A percentile compares a stretch with the other conserved stretches of the same genome.
Conservation (phyloP, 2,797 vertebrate genomes). For the Etheostoma nigrum region DNA sequence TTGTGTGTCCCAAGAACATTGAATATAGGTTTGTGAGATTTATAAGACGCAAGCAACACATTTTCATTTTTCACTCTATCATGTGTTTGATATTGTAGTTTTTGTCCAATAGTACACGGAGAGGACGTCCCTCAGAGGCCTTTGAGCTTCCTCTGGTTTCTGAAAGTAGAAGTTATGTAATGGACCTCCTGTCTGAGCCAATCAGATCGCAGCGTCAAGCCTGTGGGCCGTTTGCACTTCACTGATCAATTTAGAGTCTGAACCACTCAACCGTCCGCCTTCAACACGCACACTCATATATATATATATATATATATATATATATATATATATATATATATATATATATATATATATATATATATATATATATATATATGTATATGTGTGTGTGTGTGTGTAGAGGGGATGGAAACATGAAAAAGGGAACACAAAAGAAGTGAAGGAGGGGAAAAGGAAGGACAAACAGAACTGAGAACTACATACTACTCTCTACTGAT, state of each 20-base stretch:
- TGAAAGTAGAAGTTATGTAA: constrained; percentile 60
- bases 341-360: no score
- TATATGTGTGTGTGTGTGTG: neutral
- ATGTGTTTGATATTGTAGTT: no score
- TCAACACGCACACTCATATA: constrained; percentile 2
- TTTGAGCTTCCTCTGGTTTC: neutral
- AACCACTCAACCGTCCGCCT: constrained; percentile 5
- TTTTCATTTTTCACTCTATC: no score
- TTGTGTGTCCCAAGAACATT: no score
- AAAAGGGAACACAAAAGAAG: no score
- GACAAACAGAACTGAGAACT: no score
- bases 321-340: no score
- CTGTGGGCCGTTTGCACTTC: constrained; percentile 57
- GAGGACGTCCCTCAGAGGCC: neutral
- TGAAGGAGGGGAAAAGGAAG: no score
- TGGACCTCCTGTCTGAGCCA: constrained; percentile 57
- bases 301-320: neutral
- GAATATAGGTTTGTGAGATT: no score
- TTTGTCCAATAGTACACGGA: no score
- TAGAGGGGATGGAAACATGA: neutral
- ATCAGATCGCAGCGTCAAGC: constrained; percentile 49
- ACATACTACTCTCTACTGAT: no score
- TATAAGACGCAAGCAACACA: no score
- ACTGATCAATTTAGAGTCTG: constrained; percentile 51
- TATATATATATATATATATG: neutral